A percentile compares a stretch with the other conserved stretches of the same genome.
These are phyloP conservation scores for Diprion similis DNA, from an alignment of 1,140 invertebrate genomes.

Conservation along the genomic window DNA sequence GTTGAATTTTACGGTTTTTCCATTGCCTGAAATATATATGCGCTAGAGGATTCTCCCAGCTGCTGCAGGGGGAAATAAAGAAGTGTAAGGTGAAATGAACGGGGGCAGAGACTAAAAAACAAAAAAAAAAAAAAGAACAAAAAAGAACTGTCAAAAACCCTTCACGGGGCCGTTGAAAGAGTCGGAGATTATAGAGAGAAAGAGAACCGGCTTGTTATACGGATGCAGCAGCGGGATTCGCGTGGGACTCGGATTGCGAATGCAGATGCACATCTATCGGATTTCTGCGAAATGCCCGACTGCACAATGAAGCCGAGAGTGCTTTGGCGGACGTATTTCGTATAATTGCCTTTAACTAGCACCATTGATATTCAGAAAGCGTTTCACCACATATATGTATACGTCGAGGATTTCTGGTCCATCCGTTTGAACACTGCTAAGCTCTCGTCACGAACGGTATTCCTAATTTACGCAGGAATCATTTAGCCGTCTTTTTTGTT, in stretches of 20 bases:
- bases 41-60: not conserved
- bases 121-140: not conserved
- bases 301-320: not conserved
- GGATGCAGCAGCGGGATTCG: not conserved
- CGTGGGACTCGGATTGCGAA: slow-evolving; percentile 1
- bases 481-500: too few species aligned
- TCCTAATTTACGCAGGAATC: too few species aligned
- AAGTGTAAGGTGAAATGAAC: not conserved
- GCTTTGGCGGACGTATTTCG: not conserved
- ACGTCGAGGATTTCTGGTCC: not conserved
- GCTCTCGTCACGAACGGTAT: too few species aligned
- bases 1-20: too few species aligned
- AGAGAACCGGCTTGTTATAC: too few species aligned
- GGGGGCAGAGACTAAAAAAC: not conserved
- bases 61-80: not conserved
- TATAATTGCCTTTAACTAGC: not conserved
- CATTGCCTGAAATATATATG: too few species aligned
- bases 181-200: not conserved
- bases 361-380: slow-evolving; percentile 1
- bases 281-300: not conserved
- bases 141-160: not conserved
- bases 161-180: not conserved
- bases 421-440: too few species aligned
- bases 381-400: not conserved
- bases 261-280: not conserved